These are phyloP conservation scores for Teinopalpus imperialis DNA, from an alignment of 2,888 invertebrate genomes.

Conservation along the genomic window DNA sequence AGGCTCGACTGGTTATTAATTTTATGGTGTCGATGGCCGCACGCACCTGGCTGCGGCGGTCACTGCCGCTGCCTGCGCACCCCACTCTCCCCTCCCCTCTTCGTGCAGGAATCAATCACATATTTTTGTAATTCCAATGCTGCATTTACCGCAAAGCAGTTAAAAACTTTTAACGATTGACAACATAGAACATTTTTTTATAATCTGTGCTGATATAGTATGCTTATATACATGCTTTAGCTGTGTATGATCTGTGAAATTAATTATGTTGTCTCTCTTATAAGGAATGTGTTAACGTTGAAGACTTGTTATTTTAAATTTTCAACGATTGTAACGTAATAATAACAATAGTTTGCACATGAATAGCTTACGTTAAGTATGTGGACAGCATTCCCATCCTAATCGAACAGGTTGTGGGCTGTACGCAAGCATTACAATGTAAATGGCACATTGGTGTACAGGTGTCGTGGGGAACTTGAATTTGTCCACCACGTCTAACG, in stretches of 20 bases:
- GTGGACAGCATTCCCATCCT: conserved; percentile 71
- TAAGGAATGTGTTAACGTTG: no score
- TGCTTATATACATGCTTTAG: no score
- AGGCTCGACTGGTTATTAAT: conserved; percentile 79
- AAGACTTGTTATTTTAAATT: no score
- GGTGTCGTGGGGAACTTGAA: conserved; percentile 70
- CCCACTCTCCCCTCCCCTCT: conserved; percentile 27
- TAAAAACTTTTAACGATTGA: conserved; percentile 7
- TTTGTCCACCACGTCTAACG: conserved; percentile 43
- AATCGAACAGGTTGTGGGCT: conserved; percentile 73
- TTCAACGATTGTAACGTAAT: conserved; percentile 5
- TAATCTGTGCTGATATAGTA: no score
- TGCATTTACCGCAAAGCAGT: conserved; percentile 9
- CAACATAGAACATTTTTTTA: no score
- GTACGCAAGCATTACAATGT: conserved; percentile 72
- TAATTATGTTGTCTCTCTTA: conserved; percentile 5
- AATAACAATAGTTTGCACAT: conserved; percentile 19
- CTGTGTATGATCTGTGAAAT: no score
- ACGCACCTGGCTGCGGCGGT: conserved; percentile 76
- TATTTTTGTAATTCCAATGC: conserved; percentile 33
- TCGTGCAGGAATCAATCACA: conserved; percentile 62
- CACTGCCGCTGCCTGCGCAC: conserved; percentile 59
- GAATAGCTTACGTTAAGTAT: conserved; percentile 34
- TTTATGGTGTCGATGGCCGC: conserved; percentile 82
- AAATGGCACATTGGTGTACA: conserved; percentile 76